Evolutionary conservation across 2,888 invertebrate species (phyloP).

Genomic region (Lycia hirtaria): DNA sequence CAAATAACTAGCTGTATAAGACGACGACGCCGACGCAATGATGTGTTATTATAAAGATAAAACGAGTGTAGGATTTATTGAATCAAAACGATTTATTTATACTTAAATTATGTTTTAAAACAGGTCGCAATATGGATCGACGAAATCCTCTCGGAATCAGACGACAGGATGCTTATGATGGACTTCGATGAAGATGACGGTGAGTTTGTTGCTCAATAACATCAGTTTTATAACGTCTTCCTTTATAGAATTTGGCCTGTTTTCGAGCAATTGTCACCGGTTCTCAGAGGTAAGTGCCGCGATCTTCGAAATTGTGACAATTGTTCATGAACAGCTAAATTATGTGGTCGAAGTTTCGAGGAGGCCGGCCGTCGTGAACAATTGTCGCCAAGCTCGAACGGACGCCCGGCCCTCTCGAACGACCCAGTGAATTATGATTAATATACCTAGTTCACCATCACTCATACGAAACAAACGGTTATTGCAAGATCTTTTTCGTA

Average conservation of each 20-base stretch:
- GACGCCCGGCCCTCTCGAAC: constrained; percentile 53
- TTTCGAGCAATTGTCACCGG: constrained; percentile 59
- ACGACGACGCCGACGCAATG: no score
- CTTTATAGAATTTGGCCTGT: not conserved
- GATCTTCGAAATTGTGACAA: constrained; percentile 63
- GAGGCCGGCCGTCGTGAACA: constrained; percentile 53
- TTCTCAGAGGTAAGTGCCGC: constrained; percentile 52
- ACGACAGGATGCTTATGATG: constrained; percentile 81
- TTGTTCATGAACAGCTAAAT: constrained; percentile 52
- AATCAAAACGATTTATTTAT: no score
- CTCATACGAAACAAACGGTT: not conserved
- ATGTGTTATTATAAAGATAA: no score
- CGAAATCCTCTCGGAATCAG: constrained; percentile 74
- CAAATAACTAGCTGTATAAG: no score
- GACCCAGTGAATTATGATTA: not conserved
- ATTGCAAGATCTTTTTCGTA: no score
- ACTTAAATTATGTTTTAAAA: not conserved
- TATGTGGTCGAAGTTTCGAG: constrained; percentile 9
- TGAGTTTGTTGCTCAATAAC: constrained; percentile 44
- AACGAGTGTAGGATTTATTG: no score
- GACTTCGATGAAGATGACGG: constrained; percentile 80
- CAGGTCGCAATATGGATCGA: constrained; percentile 80
- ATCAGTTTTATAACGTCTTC: not conserved
- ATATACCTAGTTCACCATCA: not conserved
- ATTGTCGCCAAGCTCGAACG: constrained; percentile 56